A percentile compares a stretch with the other conserved stretches of the same genome.
Conservation (phyloP, 2,888 invertebrate genomes). For the Merodon equestris region DNA sequence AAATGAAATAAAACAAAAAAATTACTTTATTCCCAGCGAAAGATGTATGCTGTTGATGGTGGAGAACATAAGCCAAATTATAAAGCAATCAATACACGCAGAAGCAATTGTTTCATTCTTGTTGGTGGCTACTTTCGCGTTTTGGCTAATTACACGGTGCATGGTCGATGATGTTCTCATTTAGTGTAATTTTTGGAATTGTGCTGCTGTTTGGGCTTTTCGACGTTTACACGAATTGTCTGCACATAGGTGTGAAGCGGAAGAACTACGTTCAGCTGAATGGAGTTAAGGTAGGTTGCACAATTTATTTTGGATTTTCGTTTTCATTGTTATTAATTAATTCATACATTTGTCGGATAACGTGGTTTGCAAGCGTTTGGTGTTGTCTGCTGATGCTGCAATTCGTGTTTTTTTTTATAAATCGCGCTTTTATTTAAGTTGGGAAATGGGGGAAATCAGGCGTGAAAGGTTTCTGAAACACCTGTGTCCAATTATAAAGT, state of each 20-base stretch:
- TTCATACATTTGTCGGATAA: neutral
- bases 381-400: constrained; percentile 21
- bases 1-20: too few relatives aligned
- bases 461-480: constrained; percentile 13
- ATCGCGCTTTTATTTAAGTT: constrained; percentile 3
- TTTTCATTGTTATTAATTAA: neutral
- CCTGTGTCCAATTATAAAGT: constrained; percentile 32
- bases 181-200: constrained; percentile 64
- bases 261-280: constrained; percentile 75
- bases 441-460: constrained; percentile 25
- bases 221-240: constrained; percentile 61
- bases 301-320: constrained; percentile 5
- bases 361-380: constrained; percentile 35
- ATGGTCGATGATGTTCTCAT: constrained; percentile 60
- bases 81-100: constrained; percentile 24
- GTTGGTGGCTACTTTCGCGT: constrained; percentile 2
- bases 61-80: constrained; percentile 44
- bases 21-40: too few relatives aligned
- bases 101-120: constrained; percentile 17
- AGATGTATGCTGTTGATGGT: constrained; percentile 1
- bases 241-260: constrained; percentile 76
- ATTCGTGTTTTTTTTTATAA: constrained; percentile 3
- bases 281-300: constrained; percentile 75
- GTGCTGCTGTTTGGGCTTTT: constrained; percentile 59
- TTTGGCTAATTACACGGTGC: constrained; percentile 6